Percentiles rank a stretch among this genome's conserved stretches.
Evolutionary conservation across 2,113 vertebrate species (phyloP).

Genomic region (Dromaius novaehollandiae): DNA sequence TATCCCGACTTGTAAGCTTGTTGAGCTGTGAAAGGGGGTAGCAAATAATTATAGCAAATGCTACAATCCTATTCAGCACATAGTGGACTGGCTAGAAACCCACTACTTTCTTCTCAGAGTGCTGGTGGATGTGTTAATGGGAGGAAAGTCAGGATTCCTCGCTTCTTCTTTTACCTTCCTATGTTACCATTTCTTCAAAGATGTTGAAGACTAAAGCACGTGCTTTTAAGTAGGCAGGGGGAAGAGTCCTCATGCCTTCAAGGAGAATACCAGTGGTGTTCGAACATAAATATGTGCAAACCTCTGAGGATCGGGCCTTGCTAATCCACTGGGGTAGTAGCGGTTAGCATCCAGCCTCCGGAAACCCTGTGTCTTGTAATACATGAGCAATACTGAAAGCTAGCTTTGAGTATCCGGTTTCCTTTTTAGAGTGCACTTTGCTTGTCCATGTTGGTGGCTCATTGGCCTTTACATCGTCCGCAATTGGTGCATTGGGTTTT

Average conservation of each 20-base stretch:
- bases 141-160: rapidly evolving
- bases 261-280: neutral
- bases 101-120: neutral
- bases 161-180: neutral
- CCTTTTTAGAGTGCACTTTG: neutral
- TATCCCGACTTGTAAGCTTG: neutral
- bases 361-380: neutral
- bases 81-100: neutral
- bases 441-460: neutral
- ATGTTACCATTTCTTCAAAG: neutral
- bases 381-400: neutral
- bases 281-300: neutral
- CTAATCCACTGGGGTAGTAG: neutral
- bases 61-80: neutral
- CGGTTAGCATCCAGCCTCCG: neutral
- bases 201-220: neutral
- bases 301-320: neutral
- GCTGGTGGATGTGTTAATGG: neutral
- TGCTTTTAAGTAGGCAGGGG: neutral
- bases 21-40: neutral
- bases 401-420: neutral
- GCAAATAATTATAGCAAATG: rapidly evolving
- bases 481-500: neutral
- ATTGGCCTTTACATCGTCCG: neutral
- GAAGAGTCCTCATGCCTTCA: rapidly evolving